Evolutionary conservation across 2,113 vertebrate species (phyloP).

Genomic region (Gavia stellata): DNA sequence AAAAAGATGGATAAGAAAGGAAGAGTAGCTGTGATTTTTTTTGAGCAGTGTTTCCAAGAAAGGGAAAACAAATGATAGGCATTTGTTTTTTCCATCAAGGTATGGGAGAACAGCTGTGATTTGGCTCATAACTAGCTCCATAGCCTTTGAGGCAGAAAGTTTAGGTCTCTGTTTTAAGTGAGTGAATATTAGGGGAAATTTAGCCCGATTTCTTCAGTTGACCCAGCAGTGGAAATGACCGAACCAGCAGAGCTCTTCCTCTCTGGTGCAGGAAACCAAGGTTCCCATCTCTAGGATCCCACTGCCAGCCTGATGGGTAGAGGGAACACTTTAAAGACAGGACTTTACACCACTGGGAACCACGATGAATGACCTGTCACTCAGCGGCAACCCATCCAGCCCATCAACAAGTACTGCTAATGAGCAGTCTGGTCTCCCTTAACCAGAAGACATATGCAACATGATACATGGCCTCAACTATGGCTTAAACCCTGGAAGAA

Average conservation of each 20-base stretch:
- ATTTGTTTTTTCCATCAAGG: background rate
- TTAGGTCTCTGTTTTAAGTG: background rate
- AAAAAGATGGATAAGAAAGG: background rate
- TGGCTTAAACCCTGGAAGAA: background rate
- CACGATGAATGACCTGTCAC: background rate
- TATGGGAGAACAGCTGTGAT: background rate
- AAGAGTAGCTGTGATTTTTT: background rate
- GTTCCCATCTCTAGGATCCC: background rate
- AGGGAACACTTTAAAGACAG: background rate
- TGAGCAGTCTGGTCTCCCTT: background rate
- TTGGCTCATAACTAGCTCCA: background rate
- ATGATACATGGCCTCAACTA: background rate
- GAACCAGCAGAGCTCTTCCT: background rate
- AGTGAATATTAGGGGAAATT: background rate
- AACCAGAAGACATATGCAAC: background rate
- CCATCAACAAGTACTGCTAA: background rate
- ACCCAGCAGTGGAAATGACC: background rate
- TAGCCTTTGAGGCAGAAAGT: background rate
- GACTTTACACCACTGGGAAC: background rate
- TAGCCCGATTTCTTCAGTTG: background rate
- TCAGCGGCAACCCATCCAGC: background rate
- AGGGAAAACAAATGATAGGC: background rate
- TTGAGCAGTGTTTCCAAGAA: background rate
- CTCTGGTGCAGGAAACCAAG: background rate
- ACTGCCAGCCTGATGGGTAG: background rate